These are phyloP conservation scores for Desmophyllum pertusum DNA, from an alignment of 92 coral and sea anemone species.

Conservation along the genomic window DNA sequence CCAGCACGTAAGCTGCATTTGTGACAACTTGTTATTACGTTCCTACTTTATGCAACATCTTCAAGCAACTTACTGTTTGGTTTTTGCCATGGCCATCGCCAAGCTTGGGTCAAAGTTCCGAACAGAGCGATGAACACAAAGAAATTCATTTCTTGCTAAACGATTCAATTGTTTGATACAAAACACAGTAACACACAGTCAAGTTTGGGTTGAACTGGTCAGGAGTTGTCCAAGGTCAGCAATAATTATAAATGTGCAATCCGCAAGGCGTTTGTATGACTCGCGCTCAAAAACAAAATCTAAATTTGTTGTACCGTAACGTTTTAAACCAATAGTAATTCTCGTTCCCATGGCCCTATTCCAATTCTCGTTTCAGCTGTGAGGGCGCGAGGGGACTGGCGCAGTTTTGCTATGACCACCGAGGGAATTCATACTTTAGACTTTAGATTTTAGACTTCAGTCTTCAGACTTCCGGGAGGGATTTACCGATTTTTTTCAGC, in stretches of 20 bases:
- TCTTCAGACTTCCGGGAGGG: background rate
- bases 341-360: background rate
- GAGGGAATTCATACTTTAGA: too few relatives aligned
- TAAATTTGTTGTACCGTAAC: background rate
- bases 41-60: background rate
- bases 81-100: constrained; percentile 45
- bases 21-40: background rate
- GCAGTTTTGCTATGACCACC: background rate
- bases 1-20: background rate
- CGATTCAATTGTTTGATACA: background rate
- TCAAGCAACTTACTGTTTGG: constrained; percentile 32
- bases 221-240: background rate
- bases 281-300: background rate
- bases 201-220: too few relatives aligned
- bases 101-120: constrained; percentile 39
- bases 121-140: constrained; percentile 27
- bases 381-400: background rate
- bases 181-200: too few relatives aligned
- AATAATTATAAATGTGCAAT: background rate
- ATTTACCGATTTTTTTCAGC: too few relatives aligned
- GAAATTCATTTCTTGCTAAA: background rate
- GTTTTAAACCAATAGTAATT: background rate
- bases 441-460: background rate
- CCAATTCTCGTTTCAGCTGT: background rate
- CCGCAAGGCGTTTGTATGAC: background rate